Percentiles rank a stretch among this genome's conserved stretches.
Evolutionary conservation across 2,113 vertebrate genomes (phyloP).

Genomic region (Mustela nigripes): DNA sequence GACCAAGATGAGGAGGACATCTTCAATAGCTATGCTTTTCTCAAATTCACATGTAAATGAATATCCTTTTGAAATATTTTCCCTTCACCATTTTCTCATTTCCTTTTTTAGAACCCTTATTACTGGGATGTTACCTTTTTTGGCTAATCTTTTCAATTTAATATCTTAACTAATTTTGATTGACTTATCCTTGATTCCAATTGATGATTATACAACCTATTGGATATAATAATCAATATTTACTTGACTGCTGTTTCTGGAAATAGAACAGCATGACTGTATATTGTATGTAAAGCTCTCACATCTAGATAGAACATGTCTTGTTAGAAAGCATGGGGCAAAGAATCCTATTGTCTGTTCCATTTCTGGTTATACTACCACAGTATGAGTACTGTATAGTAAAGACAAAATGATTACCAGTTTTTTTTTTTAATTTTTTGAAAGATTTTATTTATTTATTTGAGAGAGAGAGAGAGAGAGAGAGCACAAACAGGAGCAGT

Average conservation of each 20-base stretch:
- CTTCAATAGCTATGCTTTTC: neutral
- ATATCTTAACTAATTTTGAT: neutral
- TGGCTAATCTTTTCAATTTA: neutral
- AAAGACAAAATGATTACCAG: neutral
- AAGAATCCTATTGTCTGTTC: neutral
- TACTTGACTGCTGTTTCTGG: neutral
- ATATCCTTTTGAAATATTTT: neutral
- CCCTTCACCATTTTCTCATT: neutral
- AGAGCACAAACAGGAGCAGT: too few relatives aligned
- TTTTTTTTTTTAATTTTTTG: neutral
- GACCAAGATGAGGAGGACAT: neutral
- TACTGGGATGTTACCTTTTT: neutral
- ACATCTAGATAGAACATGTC: neutral
- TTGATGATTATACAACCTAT: neutral
- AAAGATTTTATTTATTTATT: neutral
- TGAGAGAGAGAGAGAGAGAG: too few relatives aligned
- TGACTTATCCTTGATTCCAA: neutral
- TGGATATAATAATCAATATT: neutral
- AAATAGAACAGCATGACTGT: neutral
- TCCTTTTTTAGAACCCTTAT: neutral
- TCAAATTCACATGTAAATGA: neutral
- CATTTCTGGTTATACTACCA: neutral
- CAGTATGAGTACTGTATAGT: neutral
- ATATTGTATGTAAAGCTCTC: neutral
- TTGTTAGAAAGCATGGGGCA: neutral